phyloP scores from a whole-genome alignment of 2,797 vertebrate genomes.

The Agapornis canus region DNA sequence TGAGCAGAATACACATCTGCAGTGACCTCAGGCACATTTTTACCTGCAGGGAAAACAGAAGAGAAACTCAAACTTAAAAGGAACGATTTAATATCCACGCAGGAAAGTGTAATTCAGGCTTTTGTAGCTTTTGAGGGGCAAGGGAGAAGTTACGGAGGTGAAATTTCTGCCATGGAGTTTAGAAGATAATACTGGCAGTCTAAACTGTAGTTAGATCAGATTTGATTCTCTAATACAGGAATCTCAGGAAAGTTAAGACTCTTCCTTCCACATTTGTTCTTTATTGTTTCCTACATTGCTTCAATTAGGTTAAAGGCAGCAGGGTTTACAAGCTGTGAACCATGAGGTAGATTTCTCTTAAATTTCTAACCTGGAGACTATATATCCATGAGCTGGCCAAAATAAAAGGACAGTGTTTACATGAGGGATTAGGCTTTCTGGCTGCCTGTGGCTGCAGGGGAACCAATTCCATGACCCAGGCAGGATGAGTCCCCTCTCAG shows the following conservation, averaged over 20 bases:
- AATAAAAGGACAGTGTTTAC: background rate
- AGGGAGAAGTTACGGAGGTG: background rate
- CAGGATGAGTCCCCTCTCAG: background rate
- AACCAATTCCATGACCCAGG: background rate
- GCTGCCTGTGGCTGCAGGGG: background rate
- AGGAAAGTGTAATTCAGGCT: background rate
- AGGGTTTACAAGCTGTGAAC: background rate
- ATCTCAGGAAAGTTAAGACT: background rate
- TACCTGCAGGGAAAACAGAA: background rate
- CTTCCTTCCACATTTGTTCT: background rate
- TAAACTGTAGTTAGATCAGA: background rate
- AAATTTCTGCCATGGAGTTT: background rate
- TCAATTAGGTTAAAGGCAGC: background rate
- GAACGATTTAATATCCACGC: fast-evolving
- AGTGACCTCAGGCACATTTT: background rate
- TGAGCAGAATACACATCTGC: background rate
- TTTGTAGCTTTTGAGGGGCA: background rate
- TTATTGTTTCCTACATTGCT: background rate
- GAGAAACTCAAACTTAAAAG: background rate
- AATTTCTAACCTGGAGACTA: background rate
- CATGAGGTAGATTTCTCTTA: background rate
- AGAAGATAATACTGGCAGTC: background rate
- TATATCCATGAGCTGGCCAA: background rate
- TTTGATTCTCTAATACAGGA: background rate
- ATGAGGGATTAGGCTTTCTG: background rate